phyloP scores from a whole-genome alignment of 2,113 vertebrate species.

The Corapipo altera region DNA sequence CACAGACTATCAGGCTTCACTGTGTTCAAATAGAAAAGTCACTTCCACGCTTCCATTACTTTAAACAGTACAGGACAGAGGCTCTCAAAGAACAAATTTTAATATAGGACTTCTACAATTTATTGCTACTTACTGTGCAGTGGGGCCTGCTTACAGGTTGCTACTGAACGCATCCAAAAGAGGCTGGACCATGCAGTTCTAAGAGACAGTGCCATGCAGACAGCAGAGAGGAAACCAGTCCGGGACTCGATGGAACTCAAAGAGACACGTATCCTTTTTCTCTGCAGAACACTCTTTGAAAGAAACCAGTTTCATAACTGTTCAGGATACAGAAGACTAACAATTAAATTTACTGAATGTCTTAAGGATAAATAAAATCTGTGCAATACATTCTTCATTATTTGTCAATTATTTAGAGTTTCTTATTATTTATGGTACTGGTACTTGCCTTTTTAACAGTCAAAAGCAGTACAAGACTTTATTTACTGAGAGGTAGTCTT shows the following conservation, averaged over 20 bases:
- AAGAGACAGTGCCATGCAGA: not conserved
- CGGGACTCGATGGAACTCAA: not conserved
- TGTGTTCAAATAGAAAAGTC: not conserved
- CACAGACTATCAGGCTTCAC: not conserved
- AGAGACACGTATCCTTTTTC: not conserved
- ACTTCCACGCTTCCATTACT: not conserved
- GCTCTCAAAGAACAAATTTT: not conserved
- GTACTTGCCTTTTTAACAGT: not conserved
- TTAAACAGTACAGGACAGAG: not conserved
- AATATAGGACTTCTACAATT: not conserved
- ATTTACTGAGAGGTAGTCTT: not conserved
- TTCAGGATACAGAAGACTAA: not conserved
- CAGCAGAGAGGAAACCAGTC: not conserved
- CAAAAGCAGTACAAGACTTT: not conserved
- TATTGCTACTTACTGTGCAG: conserved; percentile 35
- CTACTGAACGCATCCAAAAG: not conserved
- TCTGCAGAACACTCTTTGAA: not conserved
- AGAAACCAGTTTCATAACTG: not conserved
- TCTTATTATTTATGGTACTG: not conserved
- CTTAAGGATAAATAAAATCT: not conserved
- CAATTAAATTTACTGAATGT: not conserved
- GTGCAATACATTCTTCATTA: not conserved
- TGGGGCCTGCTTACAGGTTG: not conserved
- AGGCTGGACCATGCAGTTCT: not conserved
- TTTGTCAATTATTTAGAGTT: not conserved